Percentiles rank a stretch among this genome's conserved stretches.
Evolutionary conservation across 2,888 invertebrate species (phyloP).

Genomic region (Cordilura impudica): DNA sequence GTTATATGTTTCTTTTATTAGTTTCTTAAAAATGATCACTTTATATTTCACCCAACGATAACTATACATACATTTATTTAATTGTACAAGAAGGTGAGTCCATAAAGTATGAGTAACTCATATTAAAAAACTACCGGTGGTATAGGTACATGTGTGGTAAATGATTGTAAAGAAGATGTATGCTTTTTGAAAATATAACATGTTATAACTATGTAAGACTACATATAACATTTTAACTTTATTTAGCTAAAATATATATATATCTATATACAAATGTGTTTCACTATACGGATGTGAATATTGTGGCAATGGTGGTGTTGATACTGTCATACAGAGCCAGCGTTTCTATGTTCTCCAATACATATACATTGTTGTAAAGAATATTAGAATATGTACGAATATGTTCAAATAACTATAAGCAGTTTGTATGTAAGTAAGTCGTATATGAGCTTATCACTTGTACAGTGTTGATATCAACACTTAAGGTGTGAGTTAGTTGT

Average conservation of each 20-base stretch:
- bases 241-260: not conserved
- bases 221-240: not conserved
- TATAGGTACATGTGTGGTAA: constrained; percentile 37
- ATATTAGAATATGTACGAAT: not conserved
- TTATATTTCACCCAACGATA: not conserved
- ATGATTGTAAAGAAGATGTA: constrained; percentile 29
- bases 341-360: constrained; percentile 16
- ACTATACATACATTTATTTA: not conserved
- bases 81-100: not conserved
- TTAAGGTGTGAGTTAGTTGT: constrained; percentile 40
- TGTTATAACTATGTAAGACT: not conserved
- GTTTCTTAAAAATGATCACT: no score
- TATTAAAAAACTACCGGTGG: constrained; percentile 5
- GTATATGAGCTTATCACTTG: constrained; percentile 53
- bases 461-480: constrained; percentile 54
- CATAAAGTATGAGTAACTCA: not conserved
- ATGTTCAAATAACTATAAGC: not conserved
- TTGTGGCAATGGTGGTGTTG: not conserved
- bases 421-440: not conserved
- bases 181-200: constrained; percentile 13
- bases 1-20: no score
- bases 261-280: not conserved
- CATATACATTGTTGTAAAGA: not conserved
- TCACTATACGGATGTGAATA: no score
- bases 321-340: constrained; percentile 20